Conservation (phyloP, 35 echinoderm and acorn worm genomes). For the Lytechinus variegatus region DNA sequence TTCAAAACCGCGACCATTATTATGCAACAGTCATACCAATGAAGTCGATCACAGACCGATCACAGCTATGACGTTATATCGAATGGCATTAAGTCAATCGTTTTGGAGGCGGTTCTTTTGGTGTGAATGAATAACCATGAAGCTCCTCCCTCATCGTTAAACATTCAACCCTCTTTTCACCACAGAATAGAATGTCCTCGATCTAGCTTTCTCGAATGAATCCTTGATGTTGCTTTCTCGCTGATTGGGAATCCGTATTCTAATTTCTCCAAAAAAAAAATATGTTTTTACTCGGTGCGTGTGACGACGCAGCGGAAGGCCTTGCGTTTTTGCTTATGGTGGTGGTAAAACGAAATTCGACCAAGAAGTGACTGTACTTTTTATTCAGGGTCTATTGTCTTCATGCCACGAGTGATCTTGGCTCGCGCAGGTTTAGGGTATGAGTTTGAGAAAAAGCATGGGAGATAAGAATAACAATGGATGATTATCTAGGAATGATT, state of each 20-base stretch:
- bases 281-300: not conserved
- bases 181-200: not conserved
- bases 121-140: not conserved
- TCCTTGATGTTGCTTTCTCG: not conserved
- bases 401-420: not conserved
- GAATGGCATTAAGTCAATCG: too few relatives aligned
- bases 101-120: too few relatives aligned
- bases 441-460: not conserved
- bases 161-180: not conserved
- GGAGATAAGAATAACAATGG: not conserved
- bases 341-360: not conserved
- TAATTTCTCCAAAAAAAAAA: not conserved
- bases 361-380: conserved; percentile 3
- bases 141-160: not conserved
- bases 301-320: not conserved
- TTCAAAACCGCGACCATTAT: too few relatives aligned
- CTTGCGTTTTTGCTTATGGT: not conserved
- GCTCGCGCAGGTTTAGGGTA: not conserved
- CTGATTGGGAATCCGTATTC: not conserved
- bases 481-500: not conserved
- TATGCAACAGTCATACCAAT: too few relatives aligned
- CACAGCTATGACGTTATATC: too few relatives aligned
- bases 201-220: not conserved
- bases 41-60: too few relatives aligned
- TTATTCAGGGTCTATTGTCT: not conserved